phyloP scores from a whole-genome alignment of 2,113 vertebrate genomes.

The Apodemus speciosus region DNA sequence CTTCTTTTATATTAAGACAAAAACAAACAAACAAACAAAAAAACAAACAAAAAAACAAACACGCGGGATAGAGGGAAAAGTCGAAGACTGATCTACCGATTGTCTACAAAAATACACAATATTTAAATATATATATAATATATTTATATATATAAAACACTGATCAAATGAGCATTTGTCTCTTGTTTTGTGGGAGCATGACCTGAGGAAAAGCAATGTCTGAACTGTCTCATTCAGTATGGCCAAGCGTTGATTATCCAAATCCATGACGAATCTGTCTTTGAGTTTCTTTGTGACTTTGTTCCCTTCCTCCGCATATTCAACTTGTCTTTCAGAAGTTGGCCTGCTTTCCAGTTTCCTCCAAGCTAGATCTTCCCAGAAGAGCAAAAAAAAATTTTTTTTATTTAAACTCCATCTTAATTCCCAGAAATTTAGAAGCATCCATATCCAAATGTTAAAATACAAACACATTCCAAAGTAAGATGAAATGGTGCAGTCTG shows the following conservation, averaged over 20 bases:
- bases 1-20: not conserved
- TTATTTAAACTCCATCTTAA: constrained; percentile 46
- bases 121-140: not conserved
- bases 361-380: constrained; percentile 51
- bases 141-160: not conserved
- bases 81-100: not conserved
- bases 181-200: not conserved
- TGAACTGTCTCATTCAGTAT: constrained; percentile 37
- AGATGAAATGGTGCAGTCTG: constrained; percentile 48
- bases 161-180: constrained; percentile 27
- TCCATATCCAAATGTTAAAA: constrained; percentile 59
- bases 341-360: constrained; percentile 50
- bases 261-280: constrained; percentile 71
- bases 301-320: constrained; percentile 40
- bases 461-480: constrained; percentile 69
- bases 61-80: not conserved
- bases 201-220: constrained; percentile 31
- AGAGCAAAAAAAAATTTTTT: constrained; percentile 14
- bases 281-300: constrained; percentile 59
- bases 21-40: not conserved
- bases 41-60: not conserved
- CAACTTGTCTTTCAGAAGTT: constrained; percentile 68
- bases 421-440: constrained; percentile 70
- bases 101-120: constrained; percentile 8
- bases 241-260: constrained; percentile 47